Conservation (phyloP, 2,797 vertebrate genomes). For the Acanthis flammea region DNA sequence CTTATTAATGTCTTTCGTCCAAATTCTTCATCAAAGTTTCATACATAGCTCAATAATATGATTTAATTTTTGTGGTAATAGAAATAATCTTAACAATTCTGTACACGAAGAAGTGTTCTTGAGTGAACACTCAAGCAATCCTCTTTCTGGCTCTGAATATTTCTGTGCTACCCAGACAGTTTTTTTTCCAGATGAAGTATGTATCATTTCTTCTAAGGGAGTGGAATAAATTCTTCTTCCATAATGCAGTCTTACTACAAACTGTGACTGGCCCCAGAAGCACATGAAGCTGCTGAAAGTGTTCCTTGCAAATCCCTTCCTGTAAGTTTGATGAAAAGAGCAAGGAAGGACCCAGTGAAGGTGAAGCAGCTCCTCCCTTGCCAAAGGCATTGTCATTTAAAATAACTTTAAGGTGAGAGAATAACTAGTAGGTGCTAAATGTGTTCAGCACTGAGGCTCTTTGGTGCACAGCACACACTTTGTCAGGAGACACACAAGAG, state of each 20-base stretch:
- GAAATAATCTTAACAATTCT: neutral
- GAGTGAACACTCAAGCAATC: neutral
- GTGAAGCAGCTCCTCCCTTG: neutral
- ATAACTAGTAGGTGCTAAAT: neutral
- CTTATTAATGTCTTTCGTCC: neutral
- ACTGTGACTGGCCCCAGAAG: neutral
- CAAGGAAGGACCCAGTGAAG: fast-evolving
- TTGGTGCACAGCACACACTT: neutral
- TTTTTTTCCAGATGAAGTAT: neutral
- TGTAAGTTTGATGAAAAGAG: neutral
- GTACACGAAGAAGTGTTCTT: neutral
- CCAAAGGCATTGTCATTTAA: neutral
- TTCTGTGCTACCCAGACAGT: neutral
- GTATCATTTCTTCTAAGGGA: neutral
- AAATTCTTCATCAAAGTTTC: neutral
- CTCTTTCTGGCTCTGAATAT: neutral
- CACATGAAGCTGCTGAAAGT: neutral
- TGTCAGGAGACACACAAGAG: neutral
- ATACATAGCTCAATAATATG: neutral
- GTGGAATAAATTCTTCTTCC: neutral
- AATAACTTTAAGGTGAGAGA: neutral
- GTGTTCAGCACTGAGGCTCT: neutral
- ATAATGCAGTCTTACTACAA: neutral
- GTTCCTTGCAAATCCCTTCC: neutral
- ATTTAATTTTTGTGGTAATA: neutral